Conservation (phyloP, 2,113 vertebrate species). For the Paradoxurus hermaphroditus region DNA sequence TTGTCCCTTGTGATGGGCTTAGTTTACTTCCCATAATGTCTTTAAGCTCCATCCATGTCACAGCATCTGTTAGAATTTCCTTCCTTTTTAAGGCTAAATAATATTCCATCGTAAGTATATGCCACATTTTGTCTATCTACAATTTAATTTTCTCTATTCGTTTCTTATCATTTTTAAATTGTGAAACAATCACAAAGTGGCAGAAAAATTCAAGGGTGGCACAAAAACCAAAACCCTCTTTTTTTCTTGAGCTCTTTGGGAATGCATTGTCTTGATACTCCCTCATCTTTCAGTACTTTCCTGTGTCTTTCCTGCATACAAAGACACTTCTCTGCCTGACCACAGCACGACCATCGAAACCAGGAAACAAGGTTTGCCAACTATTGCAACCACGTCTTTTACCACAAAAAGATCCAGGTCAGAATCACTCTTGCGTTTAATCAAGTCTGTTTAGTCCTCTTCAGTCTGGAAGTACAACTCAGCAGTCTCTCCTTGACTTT, state of each 20-base stretch:
- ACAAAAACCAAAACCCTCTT: not conserved
- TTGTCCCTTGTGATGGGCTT: not conserved
- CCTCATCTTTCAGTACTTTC: not conserved
- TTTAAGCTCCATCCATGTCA: not conserved
- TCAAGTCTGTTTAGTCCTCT: not conserved
- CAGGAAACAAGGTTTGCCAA: not conserved
- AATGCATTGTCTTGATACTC: not conserved
- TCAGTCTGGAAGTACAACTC: not conserved
- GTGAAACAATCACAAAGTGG: not conserved
- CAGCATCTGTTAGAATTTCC: not conserved
- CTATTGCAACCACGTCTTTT: not conserved
- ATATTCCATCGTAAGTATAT: not conserved
- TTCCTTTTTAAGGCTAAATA: not conserved
- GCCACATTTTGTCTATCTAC: not conserved
- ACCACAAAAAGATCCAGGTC: not conserved
- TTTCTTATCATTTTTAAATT: not conserved
- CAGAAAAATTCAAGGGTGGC: not conserved
- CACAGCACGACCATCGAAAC: not conserved
- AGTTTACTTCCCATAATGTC: not conserved
- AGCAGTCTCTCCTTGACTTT: not conserved
- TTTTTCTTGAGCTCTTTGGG: not conserved
- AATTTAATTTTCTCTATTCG: not conserved
- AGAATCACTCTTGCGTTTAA: not conserved
- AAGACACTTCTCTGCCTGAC: not conserved
- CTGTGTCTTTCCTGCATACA: not conserved